A percentile compares a stretch with the other conserved stretches of the same genome.
Conservation (phyloP, 2,797 vertebrate genomes). For the Staurois parvus region DNA sequence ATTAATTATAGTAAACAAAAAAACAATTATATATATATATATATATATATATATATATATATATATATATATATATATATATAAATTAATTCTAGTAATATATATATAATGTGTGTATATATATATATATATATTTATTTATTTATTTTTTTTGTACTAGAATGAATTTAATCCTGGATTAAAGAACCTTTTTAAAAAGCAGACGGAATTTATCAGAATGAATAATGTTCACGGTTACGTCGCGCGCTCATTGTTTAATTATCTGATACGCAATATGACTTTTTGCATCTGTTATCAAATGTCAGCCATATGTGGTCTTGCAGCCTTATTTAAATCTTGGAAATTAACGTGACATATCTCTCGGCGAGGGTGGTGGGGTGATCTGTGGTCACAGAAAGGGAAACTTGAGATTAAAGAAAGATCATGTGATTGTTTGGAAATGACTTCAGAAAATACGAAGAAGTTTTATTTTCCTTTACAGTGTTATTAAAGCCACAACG, state of each 20-base stretch:
- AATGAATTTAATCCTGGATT: background rate
- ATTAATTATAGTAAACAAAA: no score
- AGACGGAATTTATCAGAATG: constrained; percentile 4
- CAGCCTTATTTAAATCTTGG: constrained; percentile 24
- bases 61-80: no score
- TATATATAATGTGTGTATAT: no score
- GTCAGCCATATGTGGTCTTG: constrained; percentile 35
- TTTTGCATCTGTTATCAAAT: constrained; percentile 32
- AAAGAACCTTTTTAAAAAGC: background rate
- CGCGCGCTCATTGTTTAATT: constrained; percentile 36
- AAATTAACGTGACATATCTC: background rate
- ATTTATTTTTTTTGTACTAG: fast-evolving
- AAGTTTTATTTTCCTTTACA: no score
- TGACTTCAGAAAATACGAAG: no score
- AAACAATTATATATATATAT: no score
- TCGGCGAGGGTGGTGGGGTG: background rate
- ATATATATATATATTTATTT: no score
- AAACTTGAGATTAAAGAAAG: background rate
- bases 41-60: no score
- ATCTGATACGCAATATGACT: constrained; percentile 22
- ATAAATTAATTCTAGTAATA: no score
- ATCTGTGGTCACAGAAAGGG: background rate
- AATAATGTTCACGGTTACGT: constrained; percentile 25
- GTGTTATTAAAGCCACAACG: no score
- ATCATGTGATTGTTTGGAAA: no score